These are phyloP conservation scores for Apamea anceps DNA, from an alignment of 2,888 invertebrate genomes.

Conservation along the genomic window DNA sequence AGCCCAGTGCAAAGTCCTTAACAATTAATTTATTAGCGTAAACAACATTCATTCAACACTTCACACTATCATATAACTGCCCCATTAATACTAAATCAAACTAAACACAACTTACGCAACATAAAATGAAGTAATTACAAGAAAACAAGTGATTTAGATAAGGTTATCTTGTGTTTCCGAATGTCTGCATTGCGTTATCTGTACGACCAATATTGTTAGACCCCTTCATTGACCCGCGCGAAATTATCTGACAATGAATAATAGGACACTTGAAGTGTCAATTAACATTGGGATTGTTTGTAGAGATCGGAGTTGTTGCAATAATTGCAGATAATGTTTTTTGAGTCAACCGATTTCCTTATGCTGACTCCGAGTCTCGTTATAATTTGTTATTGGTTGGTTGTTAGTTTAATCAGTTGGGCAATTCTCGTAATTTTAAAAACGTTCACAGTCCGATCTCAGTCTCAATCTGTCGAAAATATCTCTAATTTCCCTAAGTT, in stretches of 20 bases:
- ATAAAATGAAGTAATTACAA: conserved; percentile 74
- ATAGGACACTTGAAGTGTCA: conserved; percentile 52
- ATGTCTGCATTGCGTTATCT: conserved; percentile 71
- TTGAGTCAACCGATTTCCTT: conserved; percentile 26
- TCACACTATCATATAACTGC: conserved; percentile 44
- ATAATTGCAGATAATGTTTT: conserved; percentile 33
- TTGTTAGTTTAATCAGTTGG: conserved; percentile 2
- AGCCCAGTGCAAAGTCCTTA: conserved; percentile 44
- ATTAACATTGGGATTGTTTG: conserved; percentile 25
- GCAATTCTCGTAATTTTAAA: too few species aligned
- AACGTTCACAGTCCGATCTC: too few species aligned
- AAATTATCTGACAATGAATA: conserved; percentile 59
- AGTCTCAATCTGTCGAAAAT: too few species aligned
- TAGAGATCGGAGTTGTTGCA: conserved; percentile 42
- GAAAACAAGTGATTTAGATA: conserved; percentile 83
- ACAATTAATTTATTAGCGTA: conserved; percentile 48
- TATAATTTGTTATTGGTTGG: conserved; percentile 1
- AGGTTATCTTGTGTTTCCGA: conserved; percentile 74
- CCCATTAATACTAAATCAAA: conserved; percentile 63
- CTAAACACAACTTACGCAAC: conserved; percentile 66
- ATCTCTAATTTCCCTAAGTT: too few species aligned
- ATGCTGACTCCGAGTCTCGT: neutral
- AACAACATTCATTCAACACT: conserved; percentile 55
- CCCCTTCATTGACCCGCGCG: conserved; percentile 52
- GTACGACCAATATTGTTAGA: conserved; percentile 61